Base-by-base conservation (phyloP, 2,113 vertebrate genomes). In the Callopanchax toddi region DNA sequence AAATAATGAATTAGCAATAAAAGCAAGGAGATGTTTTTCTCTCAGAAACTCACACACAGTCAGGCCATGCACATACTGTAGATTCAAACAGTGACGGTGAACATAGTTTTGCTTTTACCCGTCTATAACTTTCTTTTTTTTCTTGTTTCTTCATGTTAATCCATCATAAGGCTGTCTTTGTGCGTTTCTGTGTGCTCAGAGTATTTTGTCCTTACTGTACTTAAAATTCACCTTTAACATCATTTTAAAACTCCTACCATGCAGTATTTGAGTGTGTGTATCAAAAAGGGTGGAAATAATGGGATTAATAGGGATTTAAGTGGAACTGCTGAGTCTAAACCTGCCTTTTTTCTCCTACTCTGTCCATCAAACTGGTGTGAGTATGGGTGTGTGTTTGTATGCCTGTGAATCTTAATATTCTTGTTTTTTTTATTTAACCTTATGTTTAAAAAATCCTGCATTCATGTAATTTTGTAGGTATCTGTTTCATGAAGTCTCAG, bases 1-100 rank as follows among this genome's bases (percentile, higher is more conserved):
- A 72, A 91, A 87, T 86, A 83, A 88, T 88, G 22, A 71, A 88
- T 88, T 62, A 79, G 63, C 50, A 18, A 45, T 63, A 71, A 67
- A 78, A 71, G 76, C 68, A 67, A 67, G 17, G 36, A 22, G 65
- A 61, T 68, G 76, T 76, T 79, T 59, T 60, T 66, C 37, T 37
- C 58, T 44, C 20, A 36, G 2, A 37, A 69, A 70, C 67, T 61
- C 70, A 79, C 58, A 78, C 50, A 52, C 1, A 13, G 6, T 32
- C 6, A 17, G 13, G 25, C 32, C 37, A 4, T 21, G 26, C 37
- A 60, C 22, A 2, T 18, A n/a, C n/a, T n/a, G n/a, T n/a, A n/a
- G n/a, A 51, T 60, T 69, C 37, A 40, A 20, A 43, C 23, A 51
- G 51, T 29, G 48, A 62, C 16, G 5, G 23, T 20, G 49, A 60